These are phyloP conservation scores for Heterohyrax brucei DNA, from an alignment of 2,797 vertebrate species.

Conservation along the genomic window DNA sequence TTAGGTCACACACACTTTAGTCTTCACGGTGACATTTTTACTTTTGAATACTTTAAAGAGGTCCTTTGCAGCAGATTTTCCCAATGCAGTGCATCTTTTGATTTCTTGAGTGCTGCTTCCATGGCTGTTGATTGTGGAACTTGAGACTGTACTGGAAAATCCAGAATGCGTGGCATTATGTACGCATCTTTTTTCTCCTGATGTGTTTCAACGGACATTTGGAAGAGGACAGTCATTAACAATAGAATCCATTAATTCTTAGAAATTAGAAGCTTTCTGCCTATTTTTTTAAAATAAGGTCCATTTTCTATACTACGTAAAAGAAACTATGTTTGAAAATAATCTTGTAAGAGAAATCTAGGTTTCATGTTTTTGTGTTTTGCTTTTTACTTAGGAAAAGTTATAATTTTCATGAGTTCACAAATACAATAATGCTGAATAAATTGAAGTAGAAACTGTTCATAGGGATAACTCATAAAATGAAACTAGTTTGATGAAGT, in stretches of 20 bases:
- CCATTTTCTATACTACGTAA: not conserved
- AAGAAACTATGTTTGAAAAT: not conserved
- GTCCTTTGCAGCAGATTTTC: no score
- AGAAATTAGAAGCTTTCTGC: not conserved
- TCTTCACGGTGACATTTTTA: no score
- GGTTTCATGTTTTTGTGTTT: not conserved
- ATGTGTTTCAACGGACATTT: not conserved
- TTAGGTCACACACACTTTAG: no score
- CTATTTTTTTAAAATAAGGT: not conserved
- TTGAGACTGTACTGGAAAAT: not conserved
- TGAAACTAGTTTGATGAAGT: not conserved
- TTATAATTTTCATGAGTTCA: not conserved
- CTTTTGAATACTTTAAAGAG: no score
- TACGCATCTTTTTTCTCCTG: not conserved
- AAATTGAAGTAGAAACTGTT: not conserved
- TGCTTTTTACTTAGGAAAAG: not conserved
- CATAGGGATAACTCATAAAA: not conserved
- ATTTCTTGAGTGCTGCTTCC: no score
- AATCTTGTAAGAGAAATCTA: not conserved
- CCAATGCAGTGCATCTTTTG: no score
- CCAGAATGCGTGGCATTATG: not conserved
- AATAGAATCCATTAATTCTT: not conserved
- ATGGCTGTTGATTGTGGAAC: no score
- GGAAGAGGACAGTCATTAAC: not conserved
- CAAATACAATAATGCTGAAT: not conserved